phyloP scores from a whole-genome alignment of 2,113 vertebrate genomes.

The Melanostigma gelatinosum region DNA sequence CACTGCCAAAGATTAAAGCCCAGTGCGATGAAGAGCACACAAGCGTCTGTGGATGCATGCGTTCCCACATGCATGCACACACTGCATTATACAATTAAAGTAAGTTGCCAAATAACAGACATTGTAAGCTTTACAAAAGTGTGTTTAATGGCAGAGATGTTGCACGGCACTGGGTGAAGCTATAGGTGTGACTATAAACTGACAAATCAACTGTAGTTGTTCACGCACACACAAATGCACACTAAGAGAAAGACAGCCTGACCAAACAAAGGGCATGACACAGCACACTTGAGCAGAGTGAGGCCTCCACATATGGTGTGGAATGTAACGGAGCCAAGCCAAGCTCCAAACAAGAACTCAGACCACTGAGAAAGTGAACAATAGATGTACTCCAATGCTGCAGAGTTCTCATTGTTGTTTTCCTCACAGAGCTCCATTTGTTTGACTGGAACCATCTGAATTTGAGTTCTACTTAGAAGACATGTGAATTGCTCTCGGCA shows the following conservation, averaged over 20 bases:
- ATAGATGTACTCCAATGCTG: conserved; percentile 65
- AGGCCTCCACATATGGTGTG: conserved; percentile 75
- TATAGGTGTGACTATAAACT: background rate
- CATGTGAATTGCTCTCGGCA: conserved; percentile 20
- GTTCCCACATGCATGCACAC: conserved; percentile 13
- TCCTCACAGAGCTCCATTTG: conserved; percentile 46
- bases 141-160: background rate
- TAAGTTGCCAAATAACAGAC: background rate
- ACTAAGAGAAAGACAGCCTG: conserved; percentile 35
- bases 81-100: background rate
- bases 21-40: conserved; percentile 17
- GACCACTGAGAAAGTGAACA: conserved; percentile 65
- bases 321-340: conserved; percentile 66
- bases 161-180: background rate
- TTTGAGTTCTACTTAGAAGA: background rate
- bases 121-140: background rate
- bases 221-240: conserved; percentile 28
- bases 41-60: conserved; percentile 1
- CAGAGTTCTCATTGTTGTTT: conserved; percentile 56
- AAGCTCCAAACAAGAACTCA: conserved; percentile 61
- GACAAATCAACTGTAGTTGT: background rate
- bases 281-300: conserved; percentile 40
- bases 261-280: conserved; percentile 56
- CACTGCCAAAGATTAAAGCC: conserved; percentile 34
- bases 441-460: conserved; percentile 67